Evolutionary conservation across 2,113 vertebrate species (phyloP).

Genomic region (Apteryx owenii): DNA sequence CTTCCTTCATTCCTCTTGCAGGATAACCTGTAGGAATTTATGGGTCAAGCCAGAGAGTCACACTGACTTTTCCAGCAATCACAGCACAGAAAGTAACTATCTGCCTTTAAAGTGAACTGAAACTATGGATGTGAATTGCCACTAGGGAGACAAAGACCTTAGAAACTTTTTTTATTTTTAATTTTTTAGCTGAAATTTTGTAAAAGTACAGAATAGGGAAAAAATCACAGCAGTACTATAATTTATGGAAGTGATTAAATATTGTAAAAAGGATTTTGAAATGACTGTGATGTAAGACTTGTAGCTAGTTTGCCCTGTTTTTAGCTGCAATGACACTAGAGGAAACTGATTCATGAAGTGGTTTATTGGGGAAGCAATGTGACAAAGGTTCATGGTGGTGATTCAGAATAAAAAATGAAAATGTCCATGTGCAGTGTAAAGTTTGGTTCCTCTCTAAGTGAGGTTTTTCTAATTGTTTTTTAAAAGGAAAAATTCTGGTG

Average conservation of each 20-base stretch:
- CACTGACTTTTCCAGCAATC: background rate
- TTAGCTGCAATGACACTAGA: background rate
- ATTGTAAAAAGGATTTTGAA: background rate
- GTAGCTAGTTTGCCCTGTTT: background rate
- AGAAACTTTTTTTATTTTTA: background rate
- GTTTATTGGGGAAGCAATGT: background rate
- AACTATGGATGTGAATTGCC: background rate
- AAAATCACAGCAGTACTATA: background rate
- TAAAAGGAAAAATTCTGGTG: background rate
- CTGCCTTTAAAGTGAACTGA: slow-evolving; percentile 9
- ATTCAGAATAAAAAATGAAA: background rate
- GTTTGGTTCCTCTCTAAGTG: background rate
- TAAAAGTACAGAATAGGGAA: background rate
- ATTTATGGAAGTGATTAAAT: background rate
- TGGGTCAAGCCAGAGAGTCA: background rate
- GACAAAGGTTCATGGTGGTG: background rate
- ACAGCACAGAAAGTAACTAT: background rate
- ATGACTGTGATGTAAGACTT: fast-evolving
- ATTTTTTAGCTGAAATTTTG: background rate
- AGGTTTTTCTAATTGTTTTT: background rate
- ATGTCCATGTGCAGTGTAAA: fast-evolving
- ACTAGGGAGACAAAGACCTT: background rate
- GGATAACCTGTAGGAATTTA: background rate
- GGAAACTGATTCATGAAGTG: background rate
- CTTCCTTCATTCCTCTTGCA: background rate